Evolutionary conservation across 2,113 vertebrate genomes (phyloP), one percentile per base, ranked within the genome.

Genomic region (Notarius lentiginosus): DNA sequence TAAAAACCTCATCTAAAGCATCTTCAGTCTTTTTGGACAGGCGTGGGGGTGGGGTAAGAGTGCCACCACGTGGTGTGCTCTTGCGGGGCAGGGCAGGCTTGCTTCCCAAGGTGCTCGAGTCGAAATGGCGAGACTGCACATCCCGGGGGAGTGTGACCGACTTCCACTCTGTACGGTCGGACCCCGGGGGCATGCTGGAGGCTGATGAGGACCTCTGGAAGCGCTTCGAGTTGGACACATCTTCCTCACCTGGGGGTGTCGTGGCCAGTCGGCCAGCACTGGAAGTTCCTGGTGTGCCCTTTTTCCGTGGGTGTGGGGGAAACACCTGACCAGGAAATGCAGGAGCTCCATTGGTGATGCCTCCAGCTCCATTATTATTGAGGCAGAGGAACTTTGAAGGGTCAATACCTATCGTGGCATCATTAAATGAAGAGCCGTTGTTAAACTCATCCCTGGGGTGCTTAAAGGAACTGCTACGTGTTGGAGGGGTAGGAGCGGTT

Each of bases 381-480:
- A 95, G 83, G 63, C 88, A 92, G 18, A 94, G 92, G 49, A 96
- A 94, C 90, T 96, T 97, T 84, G 90, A 87, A 1, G 93, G 89
- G 58, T 98, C 97, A 0, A 92, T 86, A 3, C 90, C 0, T 0
- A 96, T 30, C 10, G 24, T 1, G 90, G 68, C 0, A 87, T 87
- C 41, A 83, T 92, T 91, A 2, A 84, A 55, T 11, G 84, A 89
- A 0, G 92, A 86, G 4, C 95, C 96, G 0, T 95, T 96, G 90
- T 92, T 95, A 61, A 92, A 65, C 0, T 96, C 93, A 22, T 96
- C 96, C 88, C 92, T 91, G n/a, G 84, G 89, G 18, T 95, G 97
- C 55, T 96, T 93, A 94, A 99, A 99, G 77, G 98, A 99, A 65
- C 97, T 98, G 95, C 97, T 99, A 84, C 98, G 96, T 84, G 97